Evolutionary conservation across 37 sponge, comb jelly and placozoan species (phyloP), one percentile per base, ranked within the genome.

Genomic region (Beroe ovata): DNA sequence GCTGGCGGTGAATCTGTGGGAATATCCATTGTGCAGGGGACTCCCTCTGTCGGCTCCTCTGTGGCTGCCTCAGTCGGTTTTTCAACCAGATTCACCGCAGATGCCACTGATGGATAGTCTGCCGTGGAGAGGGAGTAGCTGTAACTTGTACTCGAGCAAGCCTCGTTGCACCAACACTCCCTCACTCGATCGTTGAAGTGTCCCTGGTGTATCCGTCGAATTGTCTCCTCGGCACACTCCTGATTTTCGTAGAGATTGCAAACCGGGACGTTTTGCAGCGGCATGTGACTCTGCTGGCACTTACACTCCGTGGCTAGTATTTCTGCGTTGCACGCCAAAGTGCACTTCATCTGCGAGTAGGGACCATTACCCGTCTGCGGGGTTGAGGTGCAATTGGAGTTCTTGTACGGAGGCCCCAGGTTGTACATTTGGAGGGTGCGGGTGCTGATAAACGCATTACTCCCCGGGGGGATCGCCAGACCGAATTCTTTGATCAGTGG

Each of bases 281-380:
- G 69, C 69, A 66, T 66, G 69, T 66, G 69, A 30, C 69, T 66
- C 35, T 66, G 69, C 30, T 66, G 25, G 30, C 69, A 66, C 36
- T 66, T 29, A 18, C 69, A 66, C 30, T 66, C 69, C 69, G 29
- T 18, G 35, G 25, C 69, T 37, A 66, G 69, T 2, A 66, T 66
- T 37, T 66, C 18, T 18, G 69, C 69, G 35, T 66, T 34, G 36
- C 69, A 66, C 36, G 25, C 69, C 36, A 66, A 30, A 18, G 2
- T 26, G 16, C 69, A 66, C 69, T 34, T 37, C 30, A 66, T 30
- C 69, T 66, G 69, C 23, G 8, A 32, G 69, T 66, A 66, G 36
- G 33, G 18, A 18, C 18, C 36, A 18, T 1, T 66, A 18, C 18
- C 30, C 2, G 2, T 29, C 16, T 11, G 69, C 8, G 33, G 33